These are phyloP conservation scores for Poecilia picta DNA, from an alignment of 2,797 vertebrate species.

Conservation along the genomic window DNA sequence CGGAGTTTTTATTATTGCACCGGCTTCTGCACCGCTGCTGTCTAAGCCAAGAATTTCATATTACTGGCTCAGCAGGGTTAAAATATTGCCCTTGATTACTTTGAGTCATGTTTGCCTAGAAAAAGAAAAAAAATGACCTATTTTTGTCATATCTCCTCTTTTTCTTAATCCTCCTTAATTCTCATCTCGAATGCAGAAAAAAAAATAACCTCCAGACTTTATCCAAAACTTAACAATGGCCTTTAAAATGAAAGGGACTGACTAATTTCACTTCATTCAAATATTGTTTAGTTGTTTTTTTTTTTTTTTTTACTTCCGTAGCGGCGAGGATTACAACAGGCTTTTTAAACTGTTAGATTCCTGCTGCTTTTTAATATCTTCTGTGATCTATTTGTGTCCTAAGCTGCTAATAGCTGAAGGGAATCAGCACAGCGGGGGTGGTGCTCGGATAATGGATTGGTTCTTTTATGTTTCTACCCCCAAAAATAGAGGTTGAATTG, in stretches of 20 bases:
- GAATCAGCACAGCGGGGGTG: slow-evolving; percentile 70
- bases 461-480: slow-evolving; percentile 63
- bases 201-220: slow-evolving; percentile 29
- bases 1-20: slow-evolving; percentile 56
- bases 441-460: slow-evolving; percentile 71
- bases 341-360: slow-evolving; percentile 72
- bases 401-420: slow-evolving; percentile 76
- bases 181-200: slow-evolving; percentile 13
- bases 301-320: slow-evolving; percentile 47
- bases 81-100: slow-evolving; percentile 36
- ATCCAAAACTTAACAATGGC: slow-evolving; percentile 53
- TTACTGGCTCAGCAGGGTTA: slow-evolving; percentile 25
- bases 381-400: slow-evolving; percentile 78
- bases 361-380: slow-evolving; percentile 78
- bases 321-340: slow-evolving; percentile 49
- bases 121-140: slow-evolving; percentile 3
- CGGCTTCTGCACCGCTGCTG: slow-evolving; percentile 11
- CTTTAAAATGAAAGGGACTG: slow-evolving; percentile 47
- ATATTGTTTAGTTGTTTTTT: slow-evolving; percentile 37
- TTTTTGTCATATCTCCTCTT: slow-evolving; percentile 9
- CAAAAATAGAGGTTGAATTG: slow-evolving; percentile 41
- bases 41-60: slow-evolving; percentile 37
- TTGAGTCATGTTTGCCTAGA: slow-evolving; percentile 26
- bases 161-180: slow-evolving; percentile 25
- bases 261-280: slow-evolving; percentile 57